phyloP scores from a whole-genome alignment of 2,888 invertebrate genomes.

The Cremastinae sp. region DNA sequence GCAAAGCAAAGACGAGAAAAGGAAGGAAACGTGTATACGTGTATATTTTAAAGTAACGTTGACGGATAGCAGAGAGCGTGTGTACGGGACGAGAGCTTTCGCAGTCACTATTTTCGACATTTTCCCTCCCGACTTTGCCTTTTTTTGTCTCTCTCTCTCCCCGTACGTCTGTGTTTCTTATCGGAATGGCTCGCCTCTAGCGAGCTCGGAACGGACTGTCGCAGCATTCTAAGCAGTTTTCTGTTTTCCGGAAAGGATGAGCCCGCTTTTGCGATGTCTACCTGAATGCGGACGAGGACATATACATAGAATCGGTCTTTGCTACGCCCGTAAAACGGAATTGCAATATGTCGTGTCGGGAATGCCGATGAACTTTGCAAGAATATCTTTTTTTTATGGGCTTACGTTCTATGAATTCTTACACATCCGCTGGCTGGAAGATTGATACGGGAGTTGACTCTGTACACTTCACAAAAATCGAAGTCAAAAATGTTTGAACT shows the following conservation, averaged over 20 bases:
- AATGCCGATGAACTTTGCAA: slow-evolving; percentile 13
- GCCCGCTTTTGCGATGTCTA: no score
- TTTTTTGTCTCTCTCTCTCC: neutral
- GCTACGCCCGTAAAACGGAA: slow-evolving; percentile 23
- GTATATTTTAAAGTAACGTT: slow-evolving; percentile 15
- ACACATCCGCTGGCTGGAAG: neutral
- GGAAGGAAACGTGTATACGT: neutral
- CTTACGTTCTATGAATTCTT: neutral
- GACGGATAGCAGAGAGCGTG: slow-evolving; percentile 22
- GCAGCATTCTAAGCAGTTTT: slow-evolving; percentile 18
- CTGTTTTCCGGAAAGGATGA: neutral
- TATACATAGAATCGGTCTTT: slow-evolving; percentile 6
- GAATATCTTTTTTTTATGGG: slow-evolving; percentile 1
- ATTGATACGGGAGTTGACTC: no score
- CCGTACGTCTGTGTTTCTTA: neutral
- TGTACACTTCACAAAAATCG: no score
- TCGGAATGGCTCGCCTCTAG: neutral
- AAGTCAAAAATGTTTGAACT: no score
- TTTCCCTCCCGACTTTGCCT: slow-evolving; percentile 1
- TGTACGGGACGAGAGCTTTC: slow-evolving; percentile 1
- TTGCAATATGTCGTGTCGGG: slow-evolving; percentile 4
- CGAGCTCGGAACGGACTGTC: neutral
- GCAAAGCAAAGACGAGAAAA: slow-evolving; percentile 11
- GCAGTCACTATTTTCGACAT: slow-evolving; percentile 3
- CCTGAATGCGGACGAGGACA: neutral